phyloP scores from a whole-genome alignment of 2,797 vertebrate species.

The Liasis olivaceus region DNA sequence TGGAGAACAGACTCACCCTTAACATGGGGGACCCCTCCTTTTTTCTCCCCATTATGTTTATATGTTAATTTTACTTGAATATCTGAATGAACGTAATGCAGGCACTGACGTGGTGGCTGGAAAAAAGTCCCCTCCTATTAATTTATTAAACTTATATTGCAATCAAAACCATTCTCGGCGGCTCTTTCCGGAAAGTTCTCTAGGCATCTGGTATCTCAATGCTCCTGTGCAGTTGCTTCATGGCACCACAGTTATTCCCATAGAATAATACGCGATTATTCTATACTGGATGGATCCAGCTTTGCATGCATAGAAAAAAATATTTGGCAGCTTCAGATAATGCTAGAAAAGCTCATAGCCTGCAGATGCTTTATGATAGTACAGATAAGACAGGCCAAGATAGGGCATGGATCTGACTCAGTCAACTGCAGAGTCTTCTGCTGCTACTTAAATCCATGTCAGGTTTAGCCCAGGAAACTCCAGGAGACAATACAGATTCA shows the following conservation, averaged over 20 bases:
- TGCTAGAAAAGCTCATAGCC: not conserved
- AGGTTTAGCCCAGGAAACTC: too few species aligned
- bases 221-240: not conserved
- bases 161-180: not conserved
- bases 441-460: not conserved
- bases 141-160: not conserved
- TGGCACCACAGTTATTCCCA: not conserved
- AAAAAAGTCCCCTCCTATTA: not conserved
- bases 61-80: not conserved
- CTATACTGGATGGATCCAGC: not conserved
- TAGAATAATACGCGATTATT: not conserved
- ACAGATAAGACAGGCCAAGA: not conserved
- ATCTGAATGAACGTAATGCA: not conserved
- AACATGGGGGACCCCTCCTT: not conserved
- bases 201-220: not conserved
- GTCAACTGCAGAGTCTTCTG: not conserved
- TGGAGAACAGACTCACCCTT: not conserved
- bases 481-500: too few species aligned
- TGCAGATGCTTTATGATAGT: not conserved
- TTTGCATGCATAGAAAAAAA: not conserved
- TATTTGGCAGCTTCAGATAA: not conserved
- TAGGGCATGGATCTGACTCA: not conserved
- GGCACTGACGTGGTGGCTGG: not conserved
- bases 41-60: not conserved
- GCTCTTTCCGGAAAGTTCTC: not conserved